Conservation (phyloP, 2,797 vertebrate species). For the Lagorchestes hirsutus region DNA sequence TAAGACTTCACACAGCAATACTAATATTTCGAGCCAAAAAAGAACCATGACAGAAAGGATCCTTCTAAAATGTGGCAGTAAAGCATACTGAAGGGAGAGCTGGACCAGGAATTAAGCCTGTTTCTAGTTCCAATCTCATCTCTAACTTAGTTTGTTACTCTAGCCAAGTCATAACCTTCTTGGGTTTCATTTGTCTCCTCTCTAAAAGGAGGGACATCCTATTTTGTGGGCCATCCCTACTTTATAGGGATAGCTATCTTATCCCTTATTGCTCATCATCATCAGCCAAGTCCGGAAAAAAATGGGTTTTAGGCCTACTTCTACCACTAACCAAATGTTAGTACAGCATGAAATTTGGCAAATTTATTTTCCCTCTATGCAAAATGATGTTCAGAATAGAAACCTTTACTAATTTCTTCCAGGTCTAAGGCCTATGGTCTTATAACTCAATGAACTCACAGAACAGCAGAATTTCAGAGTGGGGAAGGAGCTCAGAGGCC, state of each 20-base stretch:
- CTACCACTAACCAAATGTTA: not conserved
- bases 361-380: not conserved
- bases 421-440: not conserved
- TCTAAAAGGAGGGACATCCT: not conserved
- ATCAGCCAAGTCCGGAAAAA: not conserved
- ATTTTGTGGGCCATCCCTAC: not conserved
- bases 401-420: not conserved
- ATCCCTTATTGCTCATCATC: not conserved
- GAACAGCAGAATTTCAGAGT: not conserved
- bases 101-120: not conserved
- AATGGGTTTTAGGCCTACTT: not conserved
- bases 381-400: not conserved
- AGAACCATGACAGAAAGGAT: not conserved
- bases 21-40: not conserved
- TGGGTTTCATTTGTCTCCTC: not conserved
- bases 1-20: not conserved
- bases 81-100: not conserved
- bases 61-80: not conserved
- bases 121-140: not conserved
- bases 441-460: not conserved
- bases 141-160: not conserved
- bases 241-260: not conserved
- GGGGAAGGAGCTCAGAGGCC: not conserved
- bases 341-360: not conserved
- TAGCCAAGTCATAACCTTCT: too few relatives aligned